phyloP scores from a whole-genome alignment of 2,113 vertebrate genomes.

The Cacatua alba region DNA sequence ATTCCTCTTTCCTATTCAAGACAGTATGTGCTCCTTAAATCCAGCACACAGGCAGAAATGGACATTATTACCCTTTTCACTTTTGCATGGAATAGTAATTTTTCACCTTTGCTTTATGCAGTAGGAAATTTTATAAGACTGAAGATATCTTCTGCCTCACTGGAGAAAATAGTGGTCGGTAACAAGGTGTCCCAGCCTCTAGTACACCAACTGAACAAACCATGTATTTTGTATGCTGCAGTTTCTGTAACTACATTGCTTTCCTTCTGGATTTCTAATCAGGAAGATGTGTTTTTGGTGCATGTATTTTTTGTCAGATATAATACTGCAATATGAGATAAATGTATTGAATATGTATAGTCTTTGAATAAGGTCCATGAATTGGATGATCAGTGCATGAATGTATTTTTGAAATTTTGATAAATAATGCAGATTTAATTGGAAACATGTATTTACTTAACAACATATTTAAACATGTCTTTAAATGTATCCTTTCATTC shows the following conservation, averaged over 20 bases:
- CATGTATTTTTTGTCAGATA: background rate
- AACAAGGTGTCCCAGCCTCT: background rate
- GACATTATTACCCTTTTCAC: background rate
- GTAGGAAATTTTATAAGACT: background rate
- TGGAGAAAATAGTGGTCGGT: background rate
- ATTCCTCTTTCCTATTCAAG: background rate
- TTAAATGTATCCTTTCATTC: background rate
- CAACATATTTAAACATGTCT: background rate
- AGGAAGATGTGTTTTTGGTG: background rate
- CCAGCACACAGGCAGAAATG: background rate
- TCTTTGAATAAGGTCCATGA: background rate
- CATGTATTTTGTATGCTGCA: fast-evolving
- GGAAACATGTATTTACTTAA: background rate
- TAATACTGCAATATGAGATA: background rate
- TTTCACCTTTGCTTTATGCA: background rate
- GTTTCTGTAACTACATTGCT: background rate
- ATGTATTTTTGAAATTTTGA: background rate
- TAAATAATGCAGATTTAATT: background rate
- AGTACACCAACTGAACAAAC: background rate
- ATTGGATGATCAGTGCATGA: background rate
- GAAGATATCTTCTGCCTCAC: background rate
- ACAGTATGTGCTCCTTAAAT: background rate
- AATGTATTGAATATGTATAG: background rate
- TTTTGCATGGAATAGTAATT: background rate
- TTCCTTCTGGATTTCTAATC: background rate